These are phyloP conservation scores for western clawed frog (Xenopus tropicalis) DNA, from an alignment of 2,113 vertebrate genomes.

Conservation along the genomic window UCB_Xtro_10.0 CM004445.2:112549001-112549500, in stretches of 20 bases:
- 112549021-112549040: not conserved
- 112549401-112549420: too few relatives aligned
- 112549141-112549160: slow-evolving; percentile 15
- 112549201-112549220: not conserved
- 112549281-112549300: too few relatives aligned
- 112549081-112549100: not conserved
- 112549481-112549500: too few relatives aligned
- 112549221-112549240: slow-evolving; percentile 23
- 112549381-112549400: too few relatives aligned
- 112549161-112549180: slow-evolving; percentile 17
- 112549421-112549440: too few relatives aligned
- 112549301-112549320: too few relatives aligned
- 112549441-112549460: not conserved
- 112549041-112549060: not conserved
- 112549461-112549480: not conserved
- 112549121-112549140: not conserved
- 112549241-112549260: not conserved
- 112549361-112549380: too few relatives aligned
- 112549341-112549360: too few relatives aligned
- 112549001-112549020: slow-evolving; percentile 33
- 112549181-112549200: not conserved
- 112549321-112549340: too few relatives aligned
- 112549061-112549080: not conserved
- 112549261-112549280: too few relatives aligned
- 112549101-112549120: not conserved